A percentile compares a stretch with the other conserved stretches of the same genome.
Evolutionary conservation across 35 echinoderm and acorn worm species (phyloP).

Genomic region (Amphiura filiformis): DNA sequence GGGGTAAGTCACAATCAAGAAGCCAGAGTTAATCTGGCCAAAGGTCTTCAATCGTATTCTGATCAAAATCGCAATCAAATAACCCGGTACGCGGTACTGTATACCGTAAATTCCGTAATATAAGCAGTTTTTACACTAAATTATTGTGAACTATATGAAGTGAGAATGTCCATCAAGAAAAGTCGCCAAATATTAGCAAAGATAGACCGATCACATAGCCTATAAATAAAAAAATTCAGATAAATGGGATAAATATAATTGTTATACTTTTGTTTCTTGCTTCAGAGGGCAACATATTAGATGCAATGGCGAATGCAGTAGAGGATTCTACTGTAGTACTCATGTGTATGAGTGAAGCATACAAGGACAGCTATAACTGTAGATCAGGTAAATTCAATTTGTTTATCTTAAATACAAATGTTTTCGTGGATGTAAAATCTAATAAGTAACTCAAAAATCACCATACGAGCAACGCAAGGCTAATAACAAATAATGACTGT

Average conservation of each 20-base stretch:
- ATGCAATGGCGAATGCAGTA: constrained; percentile 38
- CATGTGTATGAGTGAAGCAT: constrained; percentile 29
- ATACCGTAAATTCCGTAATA: not conserved
- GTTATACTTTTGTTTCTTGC: not conserved
- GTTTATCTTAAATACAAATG: not conserved
- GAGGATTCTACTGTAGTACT: constrained; percentile 25
- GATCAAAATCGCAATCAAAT: no score
- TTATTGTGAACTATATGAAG: not conserved
- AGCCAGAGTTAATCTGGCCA: no score
- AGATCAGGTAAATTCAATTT: not conserved
- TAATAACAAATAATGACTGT: no score
- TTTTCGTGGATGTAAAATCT: not conserved
- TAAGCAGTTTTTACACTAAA: not conserved
- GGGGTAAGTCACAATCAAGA: not conserved
- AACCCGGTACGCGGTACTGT: not conserved
- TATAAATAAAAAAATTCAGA: no score
- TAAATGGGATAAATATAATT: no score
- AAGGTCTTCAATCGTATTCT: no score
- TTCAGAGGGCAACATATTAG: constrained; percentile 28
- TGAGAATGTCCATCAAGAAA: not conserved
- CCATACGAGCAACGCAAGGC: no score
- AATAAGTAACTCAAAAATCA: not conserved
- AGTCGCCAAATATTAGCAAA: not conserved
- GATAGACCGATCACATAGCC: not conserved
- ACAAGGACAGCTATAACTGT: constrained; percentile 40